Evolutionary conservation across 2,888 invertebrate genomes (phyloP).

Genomic region (Sarcophaga rosellei): DNA sequence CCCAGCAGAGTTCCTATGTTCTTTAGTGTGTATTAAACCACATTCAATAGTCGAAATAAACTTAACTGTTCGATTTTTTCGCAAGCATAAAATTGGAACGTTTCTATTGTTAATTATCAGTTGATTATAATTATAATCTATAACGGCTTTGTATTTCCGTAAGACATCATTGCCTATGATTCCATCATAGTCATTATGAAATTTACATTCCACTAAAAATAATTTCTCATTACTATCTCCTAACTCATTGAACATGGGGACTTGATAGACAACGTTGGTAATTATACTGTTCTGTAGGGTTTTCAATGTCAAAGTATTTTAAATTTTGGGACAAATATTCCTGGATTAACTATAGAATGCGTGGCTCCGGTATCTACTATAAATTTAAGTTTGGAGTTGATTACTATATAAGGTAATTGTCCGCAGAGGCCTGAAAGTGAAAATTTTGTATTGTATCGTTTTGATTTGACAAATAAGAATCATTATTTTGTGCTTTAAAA

Average conservation of each 20-base stretch:
- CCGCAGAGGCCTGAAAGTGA: background rate
- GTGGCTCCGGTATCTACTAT: constrained; percentile 20
- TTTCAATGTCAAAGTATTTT: constrained; percentile 7
- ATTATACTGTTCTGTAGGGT: constrained; percentile 7
- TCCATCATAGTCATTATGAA: constrained; percentile 26
- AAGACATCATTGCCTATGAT: constrained; percentile 39
- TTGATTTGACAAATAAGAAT: no score
- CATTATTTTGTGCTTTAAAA: no score
- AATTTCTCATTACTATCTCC: constrained; percentile 59
- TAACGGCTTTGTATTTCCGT: constrained; percentile 15
- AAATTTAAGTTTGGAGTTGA: background rate
- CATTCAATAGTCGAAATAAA: no score
- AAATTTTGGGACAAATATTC: constrained; percentile 11
- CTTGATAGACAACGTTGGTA: background rate
- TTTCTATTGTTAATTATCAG: constrained; percentile 18
- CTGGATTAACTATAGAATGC: constrained; percentile 15
- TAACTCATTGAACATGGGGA: background rate
- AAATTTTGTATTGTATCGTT: background rate
- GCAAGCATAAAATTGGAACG: background rate
- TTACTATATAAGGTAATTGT: background rate
- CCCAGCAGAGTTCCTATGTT: background rate
- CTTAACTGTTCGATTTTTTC: background rate
- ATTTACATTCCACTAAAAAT: constrained; percentile 37
- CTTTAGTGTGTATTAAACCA: no score
- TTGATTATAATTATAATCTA: constrained; percentile 30